These are phyloP conservation scores for Lamellibrachia luymesi DNA, from an alignment of 1,140 invertebrate species.

Conservation along the genomic window DNA sequence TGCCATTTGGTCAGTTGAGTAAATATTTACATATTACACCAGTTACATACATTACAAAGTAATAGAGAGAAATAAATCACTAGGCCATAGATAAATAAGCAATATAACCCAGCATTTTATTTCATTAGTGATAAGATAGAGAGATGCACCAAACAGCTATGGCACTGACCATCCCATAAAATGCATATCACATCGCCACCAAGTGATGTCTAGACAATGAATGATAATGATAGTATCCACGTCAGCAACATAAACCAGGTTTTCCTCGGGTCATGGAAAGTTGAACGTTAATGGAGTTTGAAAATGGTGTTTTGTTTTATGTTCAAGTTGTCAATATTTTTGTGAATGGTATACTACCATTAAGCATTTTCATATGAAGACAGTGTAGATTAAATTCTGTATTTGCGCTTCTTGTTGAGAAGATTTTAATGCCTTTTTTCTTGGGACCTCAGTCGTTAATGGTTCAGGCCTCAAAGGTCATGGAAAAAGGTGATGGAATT, in stretches of 20 bases:
- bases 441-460: neutral
- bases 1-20: neutral
- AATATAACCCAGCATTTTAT: neutral
- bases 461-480: neutral
- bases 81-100: neutral
- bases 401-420: neutral
- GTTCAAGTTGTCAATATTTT: neutral
- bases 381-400: neutral
- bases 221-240: neutral
- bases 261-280: neutral
- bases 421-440: neutral
- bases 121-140: neutral
- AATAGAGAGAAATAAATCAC: neutral
- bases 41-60: neutral
- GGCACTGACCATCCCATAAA: neutral
- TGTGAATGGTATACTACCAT: neutral
- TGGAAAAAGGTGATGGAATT: neutral
- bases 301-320: neutral
- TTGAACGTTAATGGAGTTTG: neutral
- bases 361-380: neutral
- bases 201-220: neutral
- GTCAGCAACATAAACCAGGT: neutral
- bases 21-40: no score
- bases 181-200: neutral
- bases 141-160: neutral